phyloP scores from a whole-genome alignment of 1,140 invertebrate genomes.

The Drosophila trapezifrons region DNA sequence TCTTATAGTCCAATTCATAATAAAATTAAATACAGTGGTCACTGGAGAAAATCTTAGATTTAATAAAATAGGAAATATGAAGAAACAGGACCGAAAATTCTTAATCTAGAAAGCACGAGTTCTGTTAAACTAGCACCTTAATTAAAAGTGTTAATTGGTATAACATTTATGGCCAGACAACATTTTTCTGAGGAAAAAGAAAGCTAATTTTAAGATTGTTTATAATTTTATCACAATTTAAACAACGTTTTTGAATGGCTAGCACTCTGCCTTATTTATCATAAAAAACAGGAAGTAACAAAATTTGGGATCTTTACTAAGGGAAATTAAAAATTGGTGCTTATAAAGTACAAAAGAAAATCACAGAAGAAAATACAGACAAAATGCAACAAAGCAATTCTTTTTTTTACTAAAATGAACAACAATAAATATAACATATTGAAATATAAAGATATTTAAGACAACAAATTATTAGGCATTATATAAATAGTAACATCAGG shows the following conservation, averaged over 20 bases:
- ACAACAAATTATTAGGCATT: not conserved
- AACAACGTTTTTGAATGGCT: not conserved
- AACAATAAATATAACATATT: not conserved
- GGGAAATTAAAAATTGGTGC: no score
- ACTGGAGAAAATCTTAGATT: not conserved
- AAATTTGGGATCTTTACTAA: not conserved
- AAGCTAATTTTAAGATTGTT: not conserved
- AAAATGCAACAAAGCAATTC: not conserved
- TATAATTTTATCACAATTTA: not conserved
- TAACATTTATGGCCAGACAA: not conserved
- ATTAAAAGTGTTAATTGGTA: constrained; percentile 11
- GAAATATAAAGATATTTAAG: not conserved
- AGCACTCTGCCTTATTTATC: not conserved
- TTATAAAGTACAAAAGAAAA: not conserved
- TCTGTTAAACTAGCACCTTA: constrained; percentile 1
- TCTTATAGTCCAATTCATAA: constrained; percentile 19
- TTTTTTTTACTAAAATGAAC: not conserved
- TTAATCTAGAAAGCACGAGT: not conserved
- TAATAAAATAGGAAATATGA: not conserved
- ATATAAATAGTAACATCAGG: not conserved
- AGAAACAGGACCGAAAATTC: no score
- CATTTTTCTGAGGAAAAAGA: not conserved
- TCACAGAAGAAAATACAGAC: not conserved
- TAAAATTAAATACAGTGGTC: constrained; percentile 37
- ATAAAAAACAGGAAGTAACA: not conserved